Evolutionary conservation across 2,888 invertebrate species (phyloP).

Genomic region (Sphecodes monilicornis): DNA sequence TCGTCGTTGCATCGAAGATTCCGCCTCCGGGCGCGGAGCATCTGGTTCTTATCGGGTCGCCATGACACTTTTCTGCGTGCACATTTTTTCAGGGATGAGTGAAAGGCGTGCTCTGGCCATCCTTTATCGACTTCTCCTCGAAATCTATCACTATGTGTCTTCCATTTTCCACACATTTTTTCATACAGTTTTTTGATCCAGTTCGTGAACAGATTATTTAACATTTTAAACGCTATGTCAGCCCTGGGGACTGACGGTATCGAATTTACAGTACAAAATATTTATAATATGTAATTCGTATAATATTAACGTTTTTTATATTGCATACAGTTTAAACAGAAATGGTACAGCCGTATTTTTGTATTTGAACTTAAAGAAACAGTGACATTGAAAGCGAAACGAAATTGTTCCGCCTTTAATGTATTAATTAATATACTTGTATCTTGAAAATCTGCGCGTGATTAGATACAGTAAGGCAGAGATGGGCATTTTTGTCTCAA

Average conservation of each 20-base stretch:
- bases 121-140: neutral
- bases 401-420: too few relatives aligned
- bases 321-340: too few relatives aligned
- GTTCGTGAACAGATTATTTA: neutral
- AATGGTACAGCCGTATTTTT: too few relatives aligned
- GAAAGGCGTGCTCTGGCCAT: slow-evolving; percentile 7
- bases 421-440: neutral
- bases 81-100: slow-evolving; percentile 41
- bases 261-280: too few relatives aligned
- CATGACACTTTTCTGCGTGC: neutral
- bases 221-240: too few relatives aligned
- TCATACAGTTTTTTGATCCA: neutral
- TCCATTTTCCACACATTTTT: neutral
- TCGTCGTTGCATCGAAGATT: slow-evolving; percentile 28
- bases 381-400: too few relatives aligned
- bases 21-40: slow-evolving; percentile 25
- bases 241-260: too few relatives aligned
- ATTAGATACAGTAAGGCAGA: neutral
- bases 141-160: neutral
- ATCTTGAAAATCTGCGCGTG: neutral
- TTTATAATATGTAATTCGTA: too few relatives aligned
- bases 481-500: too few relatives aligned
- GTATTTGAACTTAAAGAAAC: too few relatives aligned
- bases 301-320: too few relatives aligned
- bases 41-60: slow-evolving; percentile 12